Percentiles rank a stretch among this genome's conserved stretches.
Conservation (phyloP, 2,797 vertebrate species). For the Synanceia verrucosa region DNA sequence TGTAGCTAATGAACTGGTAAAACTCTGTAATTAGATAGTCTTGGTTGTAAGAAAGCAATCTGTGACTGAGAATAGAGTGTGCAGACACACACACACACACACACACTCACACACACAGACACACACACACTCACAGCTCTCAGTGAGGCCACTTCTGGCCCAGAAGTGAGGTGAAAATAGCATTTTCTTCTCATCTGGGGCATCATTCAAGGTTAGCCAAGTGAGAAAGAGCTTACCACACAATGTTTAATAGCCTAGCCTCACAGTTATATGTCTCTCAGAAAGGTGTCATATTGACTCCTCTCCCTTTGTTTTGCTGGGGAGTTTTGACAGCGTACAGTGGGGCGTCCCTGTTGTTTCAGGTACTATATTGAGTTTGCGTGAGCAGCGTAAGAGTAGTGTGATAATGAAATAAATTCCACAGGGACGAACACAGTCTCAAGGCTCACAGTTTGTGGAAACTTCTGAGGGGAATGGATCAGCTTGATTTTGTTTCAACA, state of each 20-base stretch:
- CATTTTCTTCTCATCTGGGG: conserved; percentile 81
- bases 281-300: conserved; percentile 72
- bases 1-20: not conserved
- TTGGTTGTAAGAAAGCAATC: conserved; percentile 55
- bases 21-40: conserved; percentile 19
- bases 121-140: conserved; percentile 13
- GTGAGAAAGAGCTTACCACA: conserved; percentile 78
- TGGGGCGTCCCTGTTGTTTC: conserved; percentile 45
- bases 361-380: conserved; percentile 39
- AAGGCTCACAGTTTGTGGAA: conserved; percentile 29
- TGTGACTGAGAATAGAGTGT: conserved; percentile 51
- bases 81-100: conserved; percentile 6
- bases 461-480: conserved; percentile 14
- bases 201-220: conserved; percentile 85
- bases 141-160: conserved; percentile 69
- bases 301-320: conserved; percentile 55
- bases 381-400: conserved; percentile 17
- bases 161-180: conserved; percentile 83
- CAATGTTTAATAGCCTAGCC: conserved; percentile 58
- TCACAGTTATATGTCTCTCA: conserved; percentile 53
- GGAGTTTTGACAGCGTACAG: conserved; percentile 32
- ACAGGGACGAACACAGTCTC: conserved; percentile 21
- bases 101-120: conserved; percentile 4
- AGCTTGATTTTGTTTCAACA: conserved; percentile 25
- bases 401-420: conserved; percentile 69